Base-by-base conservation (phyloP, 2,888 invertebrate species). In the Drosophila pseudotakahashii region DNA sequence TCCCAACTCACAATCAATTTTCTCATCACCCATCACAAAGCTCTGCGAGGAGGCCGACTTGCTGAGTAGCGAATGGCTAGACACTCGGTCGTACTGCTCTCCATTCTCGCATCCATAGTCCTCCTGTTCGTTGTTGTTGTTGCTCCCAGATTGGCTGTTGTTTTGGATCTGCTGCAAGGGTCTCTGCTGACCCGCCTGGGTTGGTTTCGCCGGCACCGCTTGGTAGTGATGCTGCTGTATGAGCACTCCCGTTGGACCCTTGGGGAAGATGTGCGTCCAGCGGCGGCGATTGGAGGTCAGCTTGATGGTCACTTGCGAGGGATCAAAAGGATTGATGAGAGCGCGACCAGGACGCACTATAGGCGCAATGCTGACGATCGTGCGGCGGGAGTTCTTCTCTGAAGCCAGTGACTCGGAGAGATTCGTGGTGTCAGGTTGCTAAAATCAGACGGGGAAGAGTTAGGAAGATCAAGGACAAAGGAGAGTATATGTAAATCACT, bases 231-330 rank as follows among this genome's bases (percentile, higher is more conserved):
- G 98, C 90, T 98, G 98, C 88, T 98, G 98, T 82, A 98, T 98
- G 47, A 98, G 92, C 16, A 97, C 97, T 6, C 98, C 98, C 0
- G 97, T 96, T 7, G 97, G 97, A 50, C 97, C 97, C 95, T 97
- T 97, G 2, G 99, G 99, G 92, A 99, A 99, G 85, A 99, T 99
- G 92, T 99, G 99, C 0, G 98, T 98, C 99, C 99, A 99, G 62
- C 99, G 94, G 36, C 99, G 93, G 51, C 99, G 94, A 91, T 98
- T 98, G 55, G 98, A 98, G 0, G 98, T 99, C 50, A 98, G 93
- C 92, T 98, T 98, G 77, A 98, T 98, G 36, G 98, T 98, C 60
- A 99, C 98, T 90, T 98, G 97, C 0, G 98, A 98, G 0, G 99
- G 99, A 91, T 98, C 98, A 91, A 99, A 99, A 0, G 99, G 99